Evolutionary conservation across 2,797 vertebrate genomes (phyloP).

Genomic region (Garrulus glandarius): DNA sequence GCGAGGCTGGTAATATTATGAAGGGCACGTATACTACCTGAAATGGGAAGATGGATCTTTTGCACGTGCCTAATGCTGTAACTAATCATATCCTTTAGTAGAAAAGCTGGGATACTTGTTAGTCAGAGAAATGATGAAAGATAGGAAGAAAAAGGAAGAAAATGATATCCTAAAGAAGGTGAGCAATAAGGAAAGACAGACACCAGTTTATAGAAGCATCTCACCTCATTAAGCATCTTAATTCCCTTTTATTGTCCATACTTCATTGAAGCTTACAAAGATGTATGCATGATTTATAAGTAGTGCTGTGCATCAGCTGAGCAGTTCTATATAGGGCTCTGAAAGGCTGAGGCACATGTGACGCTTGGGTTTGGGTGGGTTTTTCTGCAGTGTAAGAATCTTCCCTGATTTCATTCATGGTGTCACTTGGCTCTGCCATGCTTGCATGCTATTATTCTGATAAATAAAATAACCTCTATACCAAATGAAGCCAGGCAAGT

Average conservation of each 20-base stretch:
- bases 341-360: not conserved
- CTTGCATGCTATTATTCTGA: not conserved
- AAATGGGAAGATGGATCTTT: not conserved
- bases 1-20: not conserved
- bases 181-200: not conserved
- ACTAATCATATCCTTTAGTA: not conserved
- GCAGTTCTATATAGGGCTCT: not conserved
- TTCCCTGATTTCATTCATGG: not conserved
- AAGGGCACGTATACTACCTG: not conserved
- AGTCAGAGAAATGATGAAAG: not conserved
- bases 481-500: not conserved
- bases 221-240: slow-evolving; percentile 48
- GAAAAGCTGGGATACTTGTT: not conserved
- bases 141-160: not conserved
- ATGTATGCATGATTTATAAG: slow-evolving; percentile 40
- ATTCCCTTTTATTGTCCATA: slow-evolving; percentile 41
- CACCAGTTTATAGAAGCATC: not conserved
- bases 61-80: not conserved
- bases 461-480: not conserved
- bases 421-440: not conserved
- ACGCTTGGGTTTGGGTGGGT: not conserved
- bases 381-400: not conserved
- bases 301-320: not conserved
- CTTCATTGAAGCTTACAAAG: not conserved
- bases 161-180: not conserved